These are phyloP conservation scores for Chloroceryle aenea DNA, from an alignment of 2,113 vertebrate species.

Conservation along the genomic window DNA sequence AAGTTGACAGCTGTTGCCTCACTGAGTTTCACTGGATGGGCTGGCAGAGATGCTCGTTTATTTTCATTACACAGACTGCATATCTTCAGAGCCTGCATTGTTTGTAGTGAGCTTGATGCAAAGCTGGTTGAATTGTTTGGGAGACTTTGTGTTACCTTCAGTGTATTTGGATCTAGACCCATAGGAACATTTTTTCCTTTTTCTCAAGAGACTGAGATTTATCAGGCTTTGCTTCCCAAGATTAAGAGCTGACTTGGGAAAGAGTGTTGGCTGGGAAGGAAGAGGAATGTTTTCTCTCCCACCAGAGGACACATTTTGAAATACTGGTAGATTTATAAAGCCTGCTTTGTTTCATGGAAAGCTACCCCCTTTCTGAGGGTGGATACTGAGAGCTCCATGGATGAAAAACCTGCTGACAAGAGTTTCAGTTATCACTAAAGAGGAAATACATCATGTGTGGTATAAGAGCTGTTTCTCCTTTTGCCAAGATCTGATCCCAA, in stretches of 20 bases:
- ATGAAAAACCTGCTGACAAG: neutral
- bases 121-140: neutral
- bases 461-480: neutral
- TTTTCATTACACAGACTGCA: neutral
- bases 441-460: neutral
- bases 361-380: neutral
- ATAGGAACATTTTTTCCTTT: accelerated
- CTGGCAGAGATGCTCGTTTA: neutral
- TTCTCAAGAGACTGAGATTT: neutral
- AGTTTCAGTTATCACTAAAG: neutral
- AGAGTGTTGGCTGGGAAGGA: neutral
- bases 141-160: neutral
- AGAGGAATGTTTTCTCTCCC: neutral
- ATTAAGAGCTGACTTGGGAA: neutral
- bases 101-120: neutral
- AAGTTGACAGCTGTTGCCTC: neutral
- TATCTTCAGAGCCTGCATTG: neutral
- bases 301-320: neutral
- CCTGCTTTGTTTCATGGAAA: neutral
- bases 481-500: neutral
- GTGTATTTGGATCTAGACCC: neutral
- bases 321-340: neutral
- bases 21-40: neutral
- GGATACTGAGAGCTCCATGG: neutral
- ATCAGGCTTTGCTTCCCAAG: neutral